Base-by-base conservation (phyloP, 2,888 invertebrate genomes). In the Sipha maydis region DNA sequence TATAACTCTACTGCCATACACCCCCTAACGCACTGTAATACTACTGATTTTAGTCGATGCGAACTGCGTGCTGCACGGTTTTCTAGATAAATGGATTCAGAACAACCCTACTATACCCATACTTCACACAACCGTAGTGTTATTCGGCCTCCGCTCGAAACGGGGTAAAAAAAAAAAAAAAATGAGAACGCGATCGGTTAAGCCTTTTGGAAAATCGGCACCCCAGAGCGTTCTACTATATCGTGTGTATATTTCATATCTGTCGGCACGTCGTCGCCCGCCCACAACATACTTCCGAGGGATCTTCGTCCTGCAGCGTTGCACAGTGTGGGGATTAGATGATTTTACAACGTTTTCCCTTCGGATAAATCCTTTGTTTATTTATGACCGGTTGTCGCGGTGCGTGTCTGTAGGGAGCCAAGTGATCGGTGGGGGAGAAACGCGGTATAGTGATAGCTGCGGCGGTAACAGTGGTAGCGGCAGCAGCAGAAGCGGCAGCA, bases 321-420 rank as follows among this genome's bases (percentile, higher is more conserved):
- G 31, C 48, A 41, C 85, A 7, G 56, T 41, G 41, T 25, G 48
- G 69, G 75, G 80, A 80, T 80, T 88, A 79, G 73, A 80, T 38
- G 86, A 80, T 73, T 88, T 75, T 80, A 88, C 86, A 80, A 61
- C 86, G 86, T 88, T 88, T 88, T 80, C 86, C 86, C 80, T 75
- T 41, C 73, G 80, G 75, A 82, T 80, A 80, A 88, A 88, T 88
- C 86, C 86, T 75, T 80, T 88, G 86, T 88, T 88, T 88, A 88
- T 88, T 88, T 88, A 88, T 75, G 86, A 80, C 86, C 75, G 61
- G 86, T 88, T 88, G 86, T 88, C 86, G 48, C 56, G 56, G 71
- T 21, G 56, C 28, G 76, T 38, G 38, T 38, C 54, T 73, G 31
- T 54, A 38, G 83, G 83, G 83, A 82, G 38, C 82, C 48, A 19